A percentile compares a stretch with the other conserved stretches of the same genome.
phyloP scores from a whole-genome alignment of 2,113 vertebrate genomes.

The Dendrocopos noguchii region DNA sequence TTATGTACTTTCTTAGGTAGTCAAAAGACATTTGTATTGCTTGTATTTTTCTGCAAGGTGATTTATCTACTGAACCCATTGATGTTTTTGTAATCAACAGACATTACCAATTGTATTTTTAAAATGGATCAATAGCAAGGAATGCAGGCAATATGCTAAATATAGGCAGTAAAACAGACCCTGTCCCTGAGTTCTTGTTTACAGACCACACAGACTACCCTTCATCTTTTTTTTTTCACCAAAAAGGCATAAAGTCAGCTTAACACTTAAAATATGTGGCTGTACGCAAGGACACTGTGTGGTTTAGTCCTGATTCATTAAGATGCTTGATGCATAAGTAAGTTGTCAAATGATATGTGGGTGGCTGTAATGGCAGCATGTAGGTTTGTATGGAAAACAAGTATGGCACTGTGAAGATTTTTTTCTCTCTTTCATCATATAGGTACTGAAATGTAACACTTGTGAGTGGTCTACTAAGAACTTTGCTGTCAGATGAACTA shows the following conservation, averaged over 20 bases:
- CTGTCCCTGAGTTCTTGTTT: conserved; percentile 11
- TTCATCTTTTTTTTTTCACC: conserved; percentile 1
- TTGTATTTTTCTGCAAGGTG: conserved; percentile 42
- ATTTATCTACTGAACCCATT: conserved; percentile 54
- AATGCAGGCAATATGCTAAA: neutral
- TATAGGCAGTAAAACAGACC: neutral
- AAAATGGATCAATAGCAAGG: neutral
- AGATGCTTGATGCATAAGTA: conserved; percentile 68
- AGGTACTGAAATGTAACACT: conserved; percentile 73
- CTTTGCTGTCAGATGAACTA: conserved; percentile 63
- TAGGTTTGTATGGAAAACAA: conserved; percentile 86
- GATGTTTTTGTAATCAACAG: conserved; percentile 19
- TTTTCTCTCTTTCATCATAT: conserved; percentile 71
- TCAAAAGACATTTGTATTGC: conserved; percentile 50
- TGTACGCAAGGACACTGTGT: conserved; percentile 56
- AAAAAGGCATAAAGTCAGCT: conserved; percentile 45
- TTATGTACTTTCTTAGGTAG: conserved; percentile 69
- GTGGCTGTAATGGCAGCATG: conserved; percentile 82
- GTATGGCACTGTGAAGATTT: conserved; percentile 81
- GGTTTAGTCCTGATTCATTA: conserved; percentile 79
- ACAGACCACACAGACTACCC: conserved; percentile 15
- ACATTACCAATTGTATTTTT: conserved; percentile 15
- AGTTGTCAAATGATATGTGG: conserved; percentile 79
- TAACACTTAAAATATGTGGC: conserved; percentile 65
- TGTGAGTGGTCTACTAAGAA: conserved; percentile 63